A percentile compares a stretch with the other conserved stretches of the same genome.
phyloP scores from a whole-genome alignment of 2,113 vertebrate species.

The Uropsilus gracilis region DNA sequence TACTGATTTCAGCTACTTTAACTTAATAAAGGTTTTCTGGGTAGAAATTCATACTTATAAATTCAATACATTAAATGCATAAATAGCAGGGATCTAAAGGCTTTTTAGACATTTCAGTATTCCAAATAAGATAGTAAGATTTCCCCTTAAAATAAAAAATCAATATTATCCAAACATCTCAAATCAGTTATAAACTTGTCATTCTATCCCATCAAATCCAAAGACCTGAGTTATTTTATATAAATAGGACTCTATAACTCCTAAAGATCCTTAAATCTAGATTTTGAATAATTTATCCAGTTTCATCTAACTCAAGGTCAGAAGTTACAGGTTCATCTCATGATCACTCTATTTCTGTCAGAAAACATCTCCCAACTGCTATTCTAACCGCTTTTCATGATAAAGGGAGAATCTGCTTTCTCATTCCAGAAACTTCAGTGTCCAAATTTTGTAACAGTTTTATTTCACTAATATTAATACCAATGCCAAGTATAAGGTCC shows the following conservation, averaged over 20 bases:
- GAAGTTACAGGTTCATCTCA: background rate
- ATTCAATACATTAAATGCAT: background rate
- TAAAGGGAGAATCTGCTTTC: background rate
- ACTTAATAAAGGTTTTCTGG: background rate
- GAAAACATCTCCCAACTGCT: background rate
- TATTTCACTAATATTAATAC: background rate
- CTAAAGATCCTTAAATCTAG: background rate
- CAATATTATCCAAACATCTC: background rate
- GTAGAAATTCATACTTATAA: background rate
- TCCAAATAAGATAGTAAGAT: background rate
- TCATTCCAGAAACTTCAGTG: background rate
- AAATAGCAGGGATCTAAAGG: background rate
- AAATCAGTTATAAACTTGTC: background rate
- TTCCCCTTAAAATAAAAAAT: slow-evolving; percentile 23
- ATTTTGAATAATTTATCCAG: background rate
- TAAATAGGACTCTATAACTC: background rate
- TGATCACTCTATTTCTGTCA: background rate
- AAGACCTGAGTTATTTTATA: background rate
- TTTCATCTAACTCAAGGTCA: background rate
- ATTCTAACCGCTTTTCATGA: too few relatives aligned
- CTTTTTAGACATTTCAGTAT: background rate
- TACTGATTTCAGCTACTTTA: background rate
- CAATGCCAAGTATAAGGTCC: background rate
- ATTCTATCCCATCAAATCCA: background rate
- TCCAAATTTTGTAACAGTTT: background rate